These are phyloP conservation scores for Anguilla rostrata DNA, from an alignment of 2,113 vertebrate species.

Conservation along the genomic window DNA sequence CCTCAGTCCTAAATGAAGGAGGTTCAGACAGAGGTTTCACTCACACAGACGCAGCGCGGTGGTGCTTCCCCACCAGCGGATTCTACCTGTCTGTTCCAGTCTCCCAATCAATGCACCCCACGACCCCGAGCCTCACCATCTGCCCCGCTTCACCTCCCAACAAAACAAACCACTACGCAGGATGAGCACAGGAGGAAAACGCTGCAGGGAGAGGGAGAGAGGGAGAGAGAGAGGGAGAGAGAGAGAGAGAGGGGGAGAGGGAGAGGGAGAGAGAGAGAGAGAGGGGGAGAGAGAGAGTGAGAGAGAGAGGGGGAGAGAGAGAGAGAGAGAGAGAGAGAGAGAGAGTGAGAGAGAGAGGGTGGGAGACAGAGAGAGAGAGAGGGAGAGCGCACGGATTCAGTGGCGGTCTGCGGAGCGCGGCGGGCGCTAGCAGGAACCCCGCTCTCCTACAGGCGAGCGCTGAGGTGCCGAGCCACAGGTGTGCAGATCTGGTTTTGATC, in stretches of 20 bases:
- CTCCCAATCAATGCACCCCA: conserved; percentile 22
- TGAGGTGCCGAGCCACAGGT: neutral
- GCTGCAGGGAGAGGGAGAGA: neutral
- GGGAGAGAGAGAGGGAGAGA: neutral
- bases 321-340: no score
- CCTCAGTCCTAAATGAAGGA: conserved; percentile 39
- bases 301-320: no score
- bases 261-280: neutral
- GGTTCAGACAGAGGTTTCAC: conserved; percentile 32
- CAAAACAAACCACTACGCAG: conserved; percentile 12
- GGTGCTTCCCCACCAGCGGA: conserved; percentile 14
- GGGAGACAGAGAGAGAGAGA: no score
- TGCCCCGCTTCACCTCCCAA: conserved; percentile 17
- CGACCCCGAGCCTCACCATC: conserved; percentile 31
- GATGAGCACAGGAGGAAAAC: neutral
- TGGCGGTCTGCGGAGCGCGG: no score
- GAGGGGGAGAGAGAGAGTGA: no score
- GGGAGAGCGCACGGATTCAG: no score
- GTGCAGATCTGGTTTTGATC: neutral
- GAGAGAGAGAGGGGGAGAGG: neutral
- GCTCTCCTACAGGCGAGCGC: neutral
- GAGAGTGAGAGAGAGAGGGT: no score
- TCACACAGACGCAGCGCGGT: conserved; percentile 20
- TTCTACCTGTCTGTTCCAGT: conserved; percentile 20
- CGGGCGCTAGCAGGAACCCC: no score